These are phyloP conservation scores for Araneus ventricosus DNA, from an alignment of 1,140 invertebrate genomes.

Conservation along the genomic window DNA sequence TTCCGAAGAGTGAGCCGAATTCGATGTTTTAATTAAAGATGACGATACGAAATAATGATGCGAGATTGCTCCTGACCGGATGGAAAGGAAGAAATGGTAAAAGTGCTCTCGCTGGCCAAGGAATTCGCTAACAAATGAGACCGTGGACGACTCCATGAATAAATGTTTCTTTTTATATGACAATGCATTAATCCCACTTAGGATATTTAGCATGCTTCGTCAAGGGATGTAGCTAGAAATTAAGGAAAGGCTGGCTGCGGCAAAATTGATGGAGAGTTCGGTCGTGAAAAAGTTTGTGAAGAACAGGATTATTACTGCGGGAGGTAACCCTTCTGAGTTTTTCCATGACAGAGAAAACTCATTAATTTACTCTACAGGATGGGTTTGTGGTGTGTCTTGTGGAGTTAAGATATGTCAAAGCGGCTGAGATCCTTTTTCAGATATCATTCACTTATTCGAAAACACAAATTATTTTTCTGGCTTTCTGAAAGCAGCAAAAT, in stretches of 20 bases:
- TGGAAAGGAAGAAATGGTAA: slow-evolving; percentile 1
- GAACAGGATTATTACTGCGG: not conserved
- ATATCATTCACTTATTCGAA: no score
- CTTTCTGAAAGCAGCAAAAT: no score
- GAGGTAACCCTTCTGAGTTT: not conserved
- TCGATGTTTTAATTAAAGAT: slow-evolving; percentile 51
- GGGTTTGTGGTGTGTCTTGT: no score
- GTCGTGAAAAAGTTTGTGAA: not conserved
- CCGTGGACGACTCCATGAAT: slow-evolving; percentile 24
- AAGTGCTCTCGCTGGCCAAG: not conserved
- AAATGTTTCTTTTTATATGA: slow-evolving; percentile 35
- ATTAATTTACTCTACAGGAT: not conserved
- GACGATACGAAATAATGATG: slow-evolving; percentile 55
- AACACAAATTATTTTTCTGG: no score
- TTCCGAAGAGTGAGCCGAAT: slow-evolving; percentile 36
- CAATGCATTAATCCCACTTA: slow-evolving; percentile 30
- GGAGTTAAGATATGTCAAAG: no score
- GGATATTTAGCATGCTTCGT: slow-evolving; percentile 24
- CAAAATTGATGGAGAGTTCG: not conserved
- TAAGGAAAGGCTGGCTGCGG: not conserved
- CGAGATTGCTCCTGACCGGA: slow-evolving; percentile 28
- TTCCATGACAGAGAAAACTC: not conserved
- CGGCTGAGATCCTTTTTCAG: no score
- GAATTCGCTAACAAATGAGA: slow-evolving; percentile 23
- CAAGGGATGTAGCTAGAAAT: slow-evolving; percentile 1